These are phyloP conservation scores for Drymodes brunneopygia DNA, from an alignment of 2,113 vertebrate species.

Conservation along the genomic window DNA sequence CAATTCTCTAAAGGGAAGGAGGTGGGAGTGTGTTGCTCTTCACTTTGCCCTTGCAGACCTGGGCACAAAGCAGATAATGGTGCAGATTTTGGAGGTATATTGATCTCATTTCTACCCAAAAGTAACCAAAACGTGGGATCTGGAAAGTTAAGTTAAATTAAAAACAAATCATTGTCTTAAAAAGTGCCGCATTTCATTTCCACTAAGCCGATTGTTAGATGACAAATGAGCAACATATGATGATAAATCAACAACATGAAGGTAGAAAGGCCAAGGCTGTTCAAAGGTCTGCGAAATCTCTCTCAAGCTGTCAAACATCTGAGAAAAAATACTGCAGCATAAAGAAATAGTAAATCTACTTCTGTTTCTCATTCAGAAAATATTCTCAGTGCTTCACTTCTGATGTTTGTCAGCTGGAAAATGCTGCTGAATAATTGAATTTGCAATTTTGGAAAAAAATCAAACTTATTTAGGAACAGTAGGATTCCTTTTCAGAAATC, in stretches of 20 bases:
- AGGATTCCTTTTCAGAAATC: neutral
- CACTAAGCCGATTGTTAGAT: neutral
- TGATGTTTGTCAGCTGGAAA: neutral
- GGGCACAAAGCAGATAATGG: neutral
- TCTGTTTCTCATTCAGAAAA: slow-evolving; percentile 8
- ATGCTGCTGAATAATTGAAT: neutral
- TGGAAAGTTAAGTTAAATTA: slow-evolving; percentile 11
- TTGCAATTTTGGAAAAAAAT: neutral
- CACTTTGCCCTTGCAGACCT: neutral
- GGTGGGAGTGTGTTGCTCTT: neutral
- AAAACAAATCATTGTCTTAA: neutral
- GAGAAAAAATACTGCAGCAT: neutral
- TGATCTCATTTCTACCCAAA: neutral
- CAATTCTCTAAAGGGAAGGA: neutral
- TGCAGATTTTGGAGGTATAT: neutral
- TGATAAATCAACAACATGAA: neutral
- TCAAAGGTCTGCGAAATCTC: neutral
- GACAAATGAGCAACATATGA: neutral
- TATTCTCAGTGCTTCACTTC: neutral
- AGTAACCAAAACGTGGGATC: neutral
- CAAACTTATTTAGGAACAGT: neutral
- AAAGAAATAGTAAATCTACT: neutral
- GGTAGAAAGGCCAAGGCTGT: neutral
- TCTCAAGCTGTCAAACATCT: neutral
- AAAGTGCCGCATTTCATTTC: neutral